phyloP scores from a whole-genome alignment of 2,113 vertebrate species.

The Thryonomys swinderianus region DNA sequence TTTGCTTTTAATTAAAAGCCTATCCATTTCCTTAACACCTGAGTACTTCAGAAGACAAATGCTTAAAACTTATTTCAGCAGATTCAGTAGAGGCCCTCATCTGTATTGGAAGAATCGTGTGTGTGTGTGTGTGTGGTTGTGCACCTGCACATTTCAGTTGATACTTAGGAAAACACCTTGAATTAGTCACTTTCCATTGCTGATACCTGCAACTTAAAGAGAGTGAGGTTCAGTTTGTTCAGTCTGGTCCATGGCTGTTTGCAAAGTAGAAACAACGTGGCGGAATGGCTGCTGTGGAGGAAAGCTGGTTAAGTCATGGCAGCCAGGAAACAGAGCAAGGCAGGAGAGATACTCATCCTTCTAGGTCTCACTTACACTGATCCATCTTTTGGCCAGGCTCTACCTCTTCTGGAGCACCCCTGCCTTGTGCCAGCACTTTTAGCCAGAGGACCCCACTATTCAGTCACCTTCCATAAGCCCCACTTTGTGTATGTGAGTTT shows the following conservation, averaged over 20 bases:
- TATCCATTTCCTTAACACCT: neutral
- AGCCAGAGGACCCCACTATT: neutral
- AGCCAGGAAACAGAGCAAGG: neutral
- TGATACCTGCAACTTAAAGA: neutral
- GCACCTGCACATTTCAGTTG: no score
- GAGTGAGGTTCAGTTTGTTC: neutral
- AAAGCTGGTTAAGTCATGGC: neutral
- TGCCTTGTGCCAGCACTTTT: neutral
- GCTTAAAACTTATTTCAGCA: neutral
- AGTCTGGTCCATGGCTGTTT: neutral
- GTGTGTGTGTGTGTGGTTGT: neutral
- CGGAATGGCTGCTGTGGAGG: neutral
- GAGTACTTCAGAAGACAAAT: conserved; percentile 7
- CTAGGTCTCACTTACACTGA: neutral
- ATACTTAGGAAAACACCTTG: neutral
- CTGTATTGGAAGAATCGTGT: neutral
- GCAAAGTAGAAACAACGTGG: neutral
- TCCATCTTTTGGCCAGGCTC: neutral
- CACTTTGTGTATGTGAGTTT: neutral
- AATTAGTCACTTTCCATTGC: neutral
- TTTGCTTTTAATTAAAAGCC: conserved; percentile 41
- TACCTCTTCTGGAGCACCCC: neutral
- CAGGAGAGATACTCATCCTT: neutral
- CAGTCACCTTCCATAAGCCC: neutral
- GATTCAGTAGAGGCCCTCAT: neutral